A percentile compares a stretch with the other conserved stretches of the same genome.
phyloP scores from a whole-genome alignment of 2,113 vertebrate species.

The Glareola pratincola region DNA sequence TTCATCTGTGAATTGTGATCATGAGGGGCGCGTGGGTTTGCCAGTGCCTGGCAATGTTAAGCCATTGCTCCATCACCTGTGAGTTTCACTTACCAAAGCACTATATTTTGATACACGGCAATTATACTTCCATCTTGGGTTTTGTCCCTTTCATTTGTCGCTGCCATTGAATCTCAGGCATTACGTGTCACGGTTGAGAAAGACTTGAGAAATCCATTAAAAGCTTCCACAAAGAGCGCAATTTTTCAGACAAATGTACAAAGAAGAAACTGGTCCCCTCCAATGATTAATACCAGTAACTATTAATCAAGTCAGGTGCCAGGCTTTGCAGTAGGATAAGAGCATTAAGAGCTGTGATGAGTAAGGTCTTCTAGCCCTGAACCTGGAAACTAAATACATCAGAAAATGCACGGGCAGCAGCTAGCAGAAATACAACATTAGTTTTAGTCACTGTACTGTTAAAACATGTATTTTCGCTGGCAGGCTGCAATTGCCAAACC shows the following conservation, averaged over 20 bases:
- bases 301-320: conserved; percentile 43
- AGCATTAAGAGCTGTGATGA: conserved; percentile 44
- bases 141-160: conserved; percentile 24
- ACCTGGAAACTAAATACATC: conserved; percentile 44
- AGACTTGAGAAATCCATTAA: conserved; percentile 55
- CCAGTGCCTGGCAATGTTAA: background rate
- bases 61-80: background rate
- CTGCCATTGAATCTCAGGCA: conserved; percentile 17
- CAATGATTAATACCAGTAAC: conserved; percentile 51
- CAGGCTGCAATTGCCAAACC: conserved; percentile 6
- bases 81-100: conserved; percentile 26
- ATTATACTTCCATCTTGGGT: background rate
- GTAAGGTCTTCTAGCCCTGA: conserved; percentile 54
- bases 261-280: conserved; percentile 8
- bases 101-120: background rate
- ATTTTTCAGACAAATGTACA: conserved; percentile 45
- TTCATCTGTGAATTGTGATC: background rate
- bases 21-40: background rate
- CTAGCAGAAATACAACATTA: conserved; percentile 53
- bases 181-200: conserved; percentile 19
- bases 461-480: conserved; percentile 19
- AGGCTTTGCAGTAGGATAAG: background rate
- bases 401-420: conserved; percentile 9
- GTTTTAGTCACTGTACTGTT: conserved; percentile 46
- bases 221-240: conserved; percentile 35